phyloP scores from a whole-genome alignment of 2,113 vertebrate genomes.

The Lagopus leucura region DNA sequence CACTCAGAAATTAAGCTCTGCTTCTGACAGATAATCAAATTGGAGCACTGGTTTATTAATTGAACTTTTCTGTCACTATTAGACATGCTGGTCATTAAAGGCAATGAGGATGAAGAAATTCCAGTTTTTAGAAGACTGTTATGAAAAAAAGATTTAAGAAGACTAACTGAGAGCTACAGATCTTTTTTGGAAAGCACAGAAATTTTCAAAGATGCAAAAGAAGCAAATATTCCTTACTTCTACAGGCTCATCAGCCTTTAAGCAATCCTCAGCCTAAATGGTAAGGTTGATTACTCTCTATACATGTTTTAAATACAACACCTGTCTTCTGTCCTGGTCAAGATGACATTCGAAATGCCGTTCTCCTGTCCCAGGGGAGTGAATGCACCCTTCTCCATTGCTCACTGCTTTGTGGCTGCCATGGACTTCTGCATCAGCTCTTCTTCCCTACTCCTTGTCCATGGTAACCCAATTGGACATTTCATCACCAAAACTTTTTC shows the following conservation, averaged over 20 bases:
- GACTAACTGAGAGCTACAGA: neutral
- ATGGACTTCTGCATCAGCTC: neutral
- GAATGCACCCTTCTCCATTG: neutral
- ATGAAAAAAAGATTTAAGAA: neutral
- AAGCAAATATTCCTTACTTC: neutral
- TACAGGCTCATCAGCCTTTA: neutral
- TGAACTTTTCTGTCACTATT: neutral
- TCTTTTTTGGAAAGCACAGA: neutral
- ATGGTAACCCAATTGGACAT: neutral
- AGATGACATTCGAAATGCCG: neutral
- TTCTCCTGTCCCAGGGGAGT: neutral
- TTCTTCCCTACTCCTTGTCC: neutral
- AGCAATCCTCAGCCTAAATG: neutral
- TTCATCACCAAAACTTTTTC: neutral
- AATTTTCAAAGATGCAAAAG: neutral
- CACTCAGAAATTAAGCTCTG: neutral
- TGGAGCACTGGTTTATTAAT: neutral
- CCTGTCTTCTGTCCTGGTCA: neutral
- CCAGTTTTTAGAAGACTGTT: neutral
- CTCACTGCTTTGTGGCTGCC: neutral
- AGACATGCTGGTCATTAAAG: neutral
- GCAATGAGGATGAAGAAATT: neutral
- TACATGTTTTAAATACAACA: neutral
- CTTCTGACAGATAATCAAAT: neutral
- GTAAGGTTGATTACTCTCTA: neutral